Evolutionary conservation across 2,888 invertebrate species (phyloP), one percentile per base, ranked within the genome.

Genomic region (Apotomis turbidana): DNA sequence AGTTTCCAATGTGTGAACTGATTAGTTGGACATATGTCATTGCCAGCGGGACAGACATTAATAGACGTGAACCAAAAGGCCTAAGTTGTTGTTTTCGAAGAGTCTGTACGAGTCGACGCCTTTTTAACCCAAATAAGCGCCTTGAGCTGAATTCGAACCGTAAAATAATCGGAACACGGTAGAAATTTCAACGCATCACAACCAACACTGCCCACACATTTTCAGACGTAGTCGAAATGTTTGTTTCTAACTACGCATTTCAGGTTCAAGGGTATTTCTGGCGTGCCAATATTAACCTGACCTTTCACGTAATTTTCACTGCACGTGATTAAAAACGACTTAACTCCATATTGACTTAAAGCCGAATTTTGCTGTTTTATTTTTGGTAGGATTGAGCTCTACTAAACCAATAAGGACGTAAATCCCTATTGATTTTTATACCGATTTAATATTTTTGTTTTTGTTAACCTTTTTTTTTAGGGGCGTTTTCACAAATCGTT

Each of bases 261-360:
- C 58, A 68, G 58, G 67, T 68, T 59, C 67, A 68, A 58, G 58
- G 67, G 55, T 57, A 5, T 66, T 58, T 44, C 27, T 38, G 5
- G 58, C 59, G 67, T 68, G 67, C 67, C 59, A 51, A 51, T 41
- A 68, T 59, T 58, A 67, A 49, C 55, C 49, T 44, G 60, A 60
- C 60, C 60, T 60, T 60, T 60, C 44, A 60, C 15, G 60, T 60
- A 60, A 44, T 60, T 44, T 60, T 44, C 4, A 15, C 5, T 10
- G 8, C 6, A 3, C 15, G 1, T 10, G 49, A 10, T 60, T 9
- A 3, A 15, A 46, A 60, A 13, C 15, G 41, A 46, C 60, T 60
- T 8, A 60, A 6, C n/a, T 58, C 12, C n/a, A 44, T 46, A 15
- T 60, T 10, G 13, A 13, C 9, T 13, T 13, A 46, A 46, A 2